phyloP scores from a whole-genome alignment of 1,140 invertebrate species.

The Lasaia peninsularis region DNA sequence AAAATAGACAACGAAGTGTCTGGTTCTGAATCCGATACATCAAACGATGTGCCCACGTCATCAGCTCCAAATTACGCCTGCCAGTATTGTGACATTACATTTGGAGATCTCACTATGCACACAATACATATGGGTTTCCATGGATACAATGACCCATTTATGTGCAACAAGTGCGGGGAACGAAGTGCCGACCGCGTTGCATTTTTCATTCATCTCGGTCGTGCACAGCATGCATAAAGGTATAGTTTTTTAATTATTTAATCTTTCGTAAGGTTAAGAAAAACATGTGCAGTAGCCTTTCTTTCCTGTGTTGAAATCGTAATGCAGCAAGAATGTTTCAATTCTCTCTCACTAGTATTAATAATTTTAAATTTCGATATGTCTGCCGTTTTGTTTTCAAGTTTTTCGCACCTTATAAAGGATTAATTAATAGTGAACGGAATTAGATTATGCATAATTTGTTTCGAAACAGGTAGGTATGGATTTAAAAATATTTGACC shows the following conservation, averaged over 20 bases:
- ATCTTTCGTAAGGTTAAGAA: background rate
- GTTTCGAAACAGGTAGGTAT: too few relatives aligned
- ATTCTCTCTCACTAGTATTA: too few relatives aligned
- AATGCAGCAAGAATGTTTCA: too few relatives aligned
- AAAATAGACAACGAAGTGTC: conserved; percentile 53
- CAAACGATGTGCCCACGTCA: conserved; percentile 33
- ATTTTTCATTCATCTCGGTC: conserved; percentile 95
- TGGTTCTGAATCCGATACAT: conserved; percentile 65
- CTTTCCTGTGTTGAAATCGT: too few relatives aligned
- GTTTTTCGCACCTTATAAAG: too few relatives aligned
- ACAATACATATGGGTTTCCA: conserved; percentile 98
- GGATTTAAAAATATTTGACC: too few relatives aligned
- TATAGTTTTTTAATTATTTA: conserved; percentile 14
- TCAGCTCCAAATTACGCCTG: conserved; percentile 80
- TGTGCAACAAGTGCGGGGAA: conserved; percentile 96
- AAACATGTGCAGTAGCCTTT: too few relatives aligned
- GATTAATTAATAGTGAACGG: too few relatives aligned
- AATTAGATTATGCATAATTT: too few relatives aligned
- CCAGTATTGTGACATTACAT: conserved; percentile 92
- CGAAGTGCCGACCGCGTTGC: conserved; percentile 88
- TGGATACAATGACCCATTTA: conserved; percentile 92
- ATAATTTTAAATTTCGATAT: too few relatives aligned
- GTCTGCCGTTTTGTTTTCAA: too few relatives aligned
- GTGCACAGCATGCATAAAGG: conserved; percentile 81
- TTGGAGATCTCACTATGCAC: conserved; percentile 94